phyloP scores from a whole-genome alignment of 2,113 vertebrate genomes.

The Emberiza fucata region DNA sequence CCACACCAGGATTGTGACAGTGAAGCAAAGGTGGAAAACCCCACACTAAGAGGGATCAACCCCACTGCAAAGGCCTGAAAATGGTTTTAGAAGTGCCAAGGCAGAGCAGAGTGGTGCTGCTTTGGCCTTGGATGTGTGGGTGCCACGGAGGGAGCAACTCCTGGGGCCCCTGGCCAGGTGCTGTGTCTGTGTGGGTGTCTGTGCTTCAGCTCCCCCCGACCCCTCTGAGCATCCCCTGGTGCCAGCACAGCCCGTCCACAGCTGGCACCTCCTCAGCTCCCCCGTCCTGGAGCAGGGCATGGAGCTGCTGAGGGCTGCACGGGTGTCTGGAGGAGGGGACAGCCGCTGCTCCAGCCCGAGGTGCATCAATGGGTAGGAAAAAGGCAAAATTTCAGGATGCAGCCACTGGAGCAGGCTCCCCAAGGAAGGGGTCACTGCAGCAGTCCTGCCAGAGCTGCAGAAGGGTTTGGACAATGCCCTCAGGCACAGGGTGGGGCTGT shows the following conservation, averaged over 20 bases:
- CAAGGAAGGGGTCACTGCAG: background rate
- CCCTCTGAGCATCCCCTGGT: background rate
- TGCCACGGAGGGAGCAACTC: too few relatives aligned
- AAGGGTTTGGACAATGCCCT: fast-evolving
- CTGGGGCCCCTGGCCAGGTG: fast-evolving
- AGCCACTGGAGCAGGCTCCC: background rate
- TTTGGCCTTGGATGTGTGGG: fast-evolving
- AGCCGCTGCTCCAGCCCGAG: fast-evolving
- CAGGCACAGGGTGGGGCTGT: background rate
- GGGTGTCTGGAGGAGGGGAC: background rate
- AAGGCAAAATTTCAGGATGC: background rate
- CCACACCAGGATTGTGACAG: background rate
- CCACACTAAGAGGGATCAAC: fast-evolving
- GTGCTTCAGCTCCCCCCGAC: fast-evolving
- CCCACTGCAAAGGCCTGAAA: background rate
- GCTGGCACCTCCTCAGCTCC: background rate
- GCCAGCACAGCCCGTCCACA: fast-evolving
- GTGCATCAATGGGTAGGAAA: fast-evolving
- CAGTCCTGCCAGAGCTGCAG: background rate
- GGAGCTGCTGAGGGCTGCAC: background rate
- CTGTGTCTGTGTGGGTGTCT: too few relatives aligned
- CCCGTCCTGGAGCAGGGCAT: background rate
- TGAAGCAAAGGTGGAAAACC: background rate
- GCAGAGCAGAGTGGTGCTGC: fast-evolving
- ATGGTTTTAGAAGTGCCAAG: fast-evolving